Evolutionary conservation across 23 tunicate genomes (phyloP), one percentile per base, ranked within the genome.

Genomic region (Trididemnum clinides): DNA sequence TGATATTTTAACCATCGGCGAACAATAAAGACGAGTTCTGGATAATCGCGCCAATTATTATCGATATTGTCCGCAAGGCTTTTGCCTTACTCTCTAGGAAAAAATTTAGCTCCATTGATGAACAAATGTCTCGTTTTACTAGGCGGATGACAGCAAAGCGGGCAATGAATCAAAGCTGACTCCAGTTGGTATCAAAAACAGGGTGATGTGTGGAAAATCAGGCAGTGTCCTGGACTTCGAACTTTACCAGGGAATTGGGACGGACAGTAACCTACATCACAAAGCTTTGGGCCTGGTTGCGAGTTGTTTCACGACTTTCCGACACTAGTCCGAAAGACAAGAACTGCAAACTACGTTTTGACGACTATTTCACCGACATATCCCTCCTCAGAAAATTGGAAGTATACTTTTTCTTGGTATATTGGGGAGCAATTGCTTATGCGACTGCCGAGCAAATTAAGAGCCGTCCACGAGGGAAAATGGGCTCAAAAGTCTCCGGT

Each of bases 301-400:
- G 15, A 44, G 54, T 15, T 22, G 6, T 62, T 6, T 21, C 4
- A 18, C 28, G 44, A 15, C 7, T 15, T 22, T 71, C 12, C 19
- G 20, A 10, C 39, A 71, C 3, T 25, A 50, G 15, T 6, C 50
- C 44, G 6, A 4, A 6, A 71, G 15, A 10, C 12, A 71, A 71
- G 20, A 71, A 25, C 77, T 71, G 7, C 50, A 71, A 71, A 71
- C 19, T 71, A 7, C 28, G 28, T 71, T 71, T 71, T 71, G 77
- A 71, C 22, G 28, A 71, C 29, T 63, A 63, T 63, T 63, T 63
- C 21, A 33, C 77, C 69, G 26, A 4, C 27, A 4, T 62, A 62
- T 62, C 21, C 69, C 18, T 15, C 6, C 18, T 4, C 21, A 12
- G 27, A 62, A 21, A 12, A 62, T 4, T 21, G 21, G 6, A 62